Base-by-base conservation (phyloP, 1,140 invertebrate species). In the Matsumurasca onukii region DNA sequence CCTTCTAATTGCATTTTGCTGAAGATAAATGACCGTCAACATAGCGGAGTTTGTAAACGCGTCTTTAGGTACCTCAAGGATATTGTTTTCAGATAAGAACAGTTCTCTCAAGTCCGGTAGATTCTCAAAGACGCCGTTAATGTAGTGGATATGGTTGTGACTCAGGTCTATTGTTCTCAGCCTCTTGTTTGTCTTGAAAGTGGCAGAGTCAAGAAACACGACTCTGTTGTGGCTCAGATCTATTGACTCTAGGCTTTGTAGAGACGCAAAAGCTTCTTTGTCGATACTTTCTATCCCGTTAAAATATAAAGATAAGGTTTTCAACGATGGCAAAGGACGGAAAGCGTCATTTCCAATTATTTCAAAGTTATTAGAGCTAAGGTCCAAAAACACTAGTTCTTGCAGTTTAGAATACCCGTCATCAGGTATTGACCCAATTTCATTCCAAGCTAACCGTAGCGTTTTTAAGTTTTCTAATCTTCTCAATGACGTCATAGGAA, bases 141-240 rank as follows among this genome's bases (percentile, higher is more conserved):
- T 89, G 67, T 89, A 86, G 77, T 95, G 93, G 17, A 96, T 84
- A 75, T 96, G 93, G 80, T 96, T 96, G 76, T 93, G 88, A 75
- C 91, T 93, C 31, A 96, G 78, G 77, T 96, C 93, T 71, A 95
- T 88, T 0, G 90, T 93, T 31, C 88, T 84, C 57, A 96, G 79
- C 49, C 88, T 86, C 66, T 86, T 84, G 76, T 95, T 94, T 52
- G 80, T 80, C 73, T 86, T 84, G 78, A 96, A 94, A 1, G 88
- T 90, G 51, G 84, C 84, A 55, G 86, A 77, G 67, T 90, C 87
- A 67, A 93, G 79, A 68, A 84, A 85, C 1, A 90, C 87, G 51
- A 96, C 91, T 78, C 90, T 91, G 77, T 96, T 95, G 77, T 92
- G 89, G 76, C 92, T 94, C 70, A 95, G 84, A 80, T 96, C 93